Base-by-base conservation (phyloP, 2,113 vertebrate species). In the Spea bombifrons region DNA sequence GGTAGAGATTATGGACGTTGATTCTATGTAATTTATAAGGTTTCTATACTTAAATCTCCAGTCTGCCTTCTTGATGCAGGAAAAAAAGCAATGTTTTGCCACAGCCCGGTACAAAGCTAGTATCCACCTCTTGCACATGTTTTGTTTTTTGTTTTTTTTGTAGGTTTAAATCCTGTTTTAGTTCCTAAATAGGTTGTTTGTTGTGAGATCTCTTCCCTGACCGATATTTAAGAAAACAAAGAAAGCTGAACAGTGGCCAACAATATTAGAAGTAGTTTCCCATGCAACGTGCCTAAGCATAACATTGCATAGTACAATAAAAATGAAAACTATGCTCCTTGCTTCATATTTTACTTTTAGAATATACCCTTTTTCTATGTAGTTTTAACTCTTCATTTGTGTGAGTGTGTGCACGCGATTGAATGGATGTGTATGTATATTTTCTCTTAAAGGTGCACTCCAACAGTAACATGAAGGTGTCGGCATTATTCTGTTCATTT, bases 11-110 rank as follows among this genome's bases (percentile, higher is more conserved):
- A 92, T 91, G 88, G 88, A 90, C 91, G 91, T 90, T 90, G 91
- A 93, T 92, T 91, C 89, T 89, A 85, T 91, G 90, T 93, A 93
- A 93, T 93, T 93, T 93, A 93, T 93, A 92, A 93, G 92, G 67
- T 93, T 93, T 93, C 89, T 93, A 91, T 90, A 90, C 91, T 89
- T 80, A 55, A 88, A 86, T 89, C 86, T 84, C 86, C 85, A 87
- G 86, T 86, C 89, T 84, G 85, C 90, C 90, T 92, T 91, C 87
- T 90, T 86, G 85, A 88, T 84, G 89, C 89, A 88, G 89, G 87
- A 86, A 85, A 61, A 53, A 8, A 90, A 93, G 92, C 90, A 91
- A 90, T 91, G 90, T 88, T 86, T 84, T 90, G 90, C 91, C 89
- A 75, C 83, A 83, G 80, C 90, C 89, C 86, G 89, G 89, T 88